Base-by-base conservation (phyloP, 2,888 invertebrate species). In the Oxycera nigricornis region DNA sequence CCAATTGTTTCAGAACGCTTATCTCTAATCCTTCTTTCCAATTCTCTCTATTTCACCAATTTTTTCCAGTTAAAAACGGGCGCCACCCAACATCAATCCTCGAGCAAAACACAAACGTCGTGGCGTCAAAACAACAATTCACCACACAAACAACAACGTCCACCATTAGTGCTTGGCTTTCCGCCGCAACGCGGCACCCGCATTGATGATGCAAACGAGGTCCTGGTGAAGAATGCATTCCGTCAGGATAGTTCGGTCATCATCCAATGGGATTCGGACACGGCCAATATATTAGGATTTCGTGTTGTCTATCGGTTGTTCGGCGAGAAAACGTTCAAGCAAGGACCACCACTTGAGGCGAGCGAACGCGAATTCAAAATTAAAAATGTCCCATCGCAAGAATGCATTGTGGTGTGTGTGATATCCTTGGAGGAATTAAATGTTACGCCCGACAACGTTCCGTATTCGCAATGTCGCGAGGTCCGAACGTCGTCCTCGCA, bases 321-420 rank as follows among this genome's bases (percentile, higher is more conserved):
- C 81, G 96, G 96, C 2, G 95, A 95, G 80, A 92, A 93, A 82
- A 92, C 90, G 79, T 96, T 96, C 86, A 95, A 95, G 80, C 94
- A 94, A 83, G 95, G 95, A 3, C 95, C 95, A 17, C 94, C 95
- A 1, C 85, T 96, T 74, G 95, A 95, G 85, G 91, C 94, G 22
- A 94, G 94, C 81, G 95, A 95, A 86, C 87, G 95, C 80, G 95
- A 96, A 85, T 96, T 96, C 82, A 95, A 94, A 86, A 95, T 96
- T 76, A 95, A 95, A 86, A 96, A 95, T 82, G 94, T 96, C 76
- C 96, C 96, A 57, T 90, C 93, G 9, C 94, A 95, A 91, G 96
- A 96, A 88, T 96, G 96, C 84, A 93, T 96, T 78, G 92, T 96
- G 77, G 96, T 96, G 77, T 96, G 96, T 86, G 96, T 96, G 75